Percentiles rank a stretch among this genome's conserved stretches.
These are phyloP conservation scores for Scaptomyza hsui DNA, from an alignment of 1,140 invertebrate genomes.

Conservation along the genomic window DNA sequence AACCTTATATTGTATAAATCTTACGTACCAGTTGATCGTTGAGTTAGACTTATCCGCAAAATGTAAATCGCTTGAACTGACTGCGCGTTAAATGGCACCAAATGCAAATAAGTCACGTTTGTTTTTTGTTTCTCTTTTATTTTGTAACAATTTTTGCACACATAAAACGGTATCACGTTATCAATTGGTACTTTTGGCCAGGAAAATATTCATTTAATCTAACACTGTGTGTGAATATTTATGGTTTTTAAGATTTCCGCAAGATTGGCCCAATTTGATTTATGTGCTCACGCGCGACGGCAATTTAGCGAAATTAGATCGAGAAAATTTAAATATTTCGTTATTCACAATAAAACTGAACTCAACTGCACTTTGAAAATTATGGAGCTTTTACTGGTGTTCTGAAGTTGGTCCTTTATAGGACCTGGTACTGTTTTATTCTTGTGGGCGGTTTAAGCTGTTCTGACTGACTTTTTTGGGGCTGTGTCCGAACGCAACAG, in stretches of 20 bases:
- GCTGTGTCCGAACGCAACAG: constrained; percentile 76
- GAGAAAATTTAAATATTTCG: constrained; percentile 29
- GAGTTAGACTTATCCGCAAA: constrained; percentile 18
- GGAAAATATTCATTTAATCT: constrained; percentile 60
- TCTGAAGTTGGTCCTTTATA: constrained; percentile 8
- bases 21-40: constrained; percentile 20
- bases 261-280: constrained; percentile 36
- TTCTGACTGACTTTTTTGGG: constrained; percentile 18
- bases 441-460: constrained; percentile 15
- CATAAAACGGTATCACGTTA: constrained; percentile 61
- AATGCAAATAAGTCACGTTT: constrained; percentile 26
- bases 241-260: constrained; percentile 59
- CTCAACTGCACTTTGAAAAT: constrained; percentile 16
- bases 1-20: too few relatives aligned
- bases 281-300: constrained; percentile 51
- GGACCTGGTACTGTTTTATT: constrained; percentile 13
- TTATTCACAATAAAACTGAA: constrained; percentile 14
- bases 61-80: constrained; percentile 15
- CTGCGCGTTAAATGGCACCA: constrained; percentile 15
- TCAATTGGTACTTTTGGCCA: constrained; percentile 65
- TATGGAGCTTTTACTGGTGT: constrained; percentile 2
- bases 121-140: constrained; percentile 4
- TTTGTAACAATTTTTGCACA: constrained; percentile 46
- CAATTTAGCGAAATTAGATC: constrained; percentile 39
- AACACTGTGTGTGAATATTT: constrained; percentile 57